Evolutionary conservation across 1,140 invertebrate genomes (phyloP).

Genomic region (Diachasma alloeum): DNA sequence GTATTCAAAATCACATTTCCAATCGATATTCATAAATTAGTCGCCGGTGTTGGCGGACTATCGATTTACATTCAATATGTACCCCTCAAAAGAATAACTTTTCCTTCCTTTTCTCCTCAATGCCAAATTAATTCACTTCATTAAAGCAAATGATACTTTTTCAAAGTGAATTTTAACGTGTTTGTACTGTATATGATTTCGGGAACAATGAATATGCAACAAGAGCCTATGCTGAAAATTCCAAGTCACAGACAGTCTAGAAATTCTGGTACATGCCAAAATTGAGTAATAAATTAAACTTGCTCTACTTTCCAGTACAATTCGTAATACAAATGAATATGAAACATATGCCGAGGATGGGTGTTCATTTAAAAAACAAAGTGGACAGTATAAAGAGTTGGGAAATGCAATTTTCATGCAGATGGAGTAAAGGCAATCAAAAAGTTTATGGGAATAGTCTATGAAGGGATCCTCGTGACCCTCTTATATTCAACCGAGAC

Average conservation of each 20-base stretch:
- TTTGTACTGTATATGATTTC: background rate
- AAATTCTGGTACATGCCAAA: background rate
- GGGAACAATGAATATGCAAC: background rate
- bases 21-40: too few species aligned
- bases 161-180: background rate
- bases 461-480: background rate
- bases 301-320: background rate
- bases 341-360: background rate
- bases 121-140: too few species aligned
- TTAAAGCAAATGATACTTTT: background rate
- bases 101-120: too few species aligned
- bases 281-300: constrained; percentile 1
- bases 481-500: background rate
- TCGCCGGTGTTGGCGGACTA: too few species aligned
- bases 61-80: too few species aligned
- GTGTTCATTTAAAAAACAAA: background rate
- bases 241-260: background rate
- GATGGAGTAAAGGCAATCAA: constrained; percentile 3
- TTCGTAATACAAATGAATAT: constrained; percentile 8
- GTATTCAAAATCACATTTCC: too few species aligned
- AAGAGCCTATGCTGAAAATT: background rate
- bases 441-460: background rate
- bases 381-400: constrained; percentile 6
- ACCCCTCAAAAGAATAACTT: too few species aligned
- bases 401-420: constrained; percentile 1